phyloP scores from a whole-genome alignment of 2,888 invertebrate species.

The Strigamia transsilvanica region DNA sequence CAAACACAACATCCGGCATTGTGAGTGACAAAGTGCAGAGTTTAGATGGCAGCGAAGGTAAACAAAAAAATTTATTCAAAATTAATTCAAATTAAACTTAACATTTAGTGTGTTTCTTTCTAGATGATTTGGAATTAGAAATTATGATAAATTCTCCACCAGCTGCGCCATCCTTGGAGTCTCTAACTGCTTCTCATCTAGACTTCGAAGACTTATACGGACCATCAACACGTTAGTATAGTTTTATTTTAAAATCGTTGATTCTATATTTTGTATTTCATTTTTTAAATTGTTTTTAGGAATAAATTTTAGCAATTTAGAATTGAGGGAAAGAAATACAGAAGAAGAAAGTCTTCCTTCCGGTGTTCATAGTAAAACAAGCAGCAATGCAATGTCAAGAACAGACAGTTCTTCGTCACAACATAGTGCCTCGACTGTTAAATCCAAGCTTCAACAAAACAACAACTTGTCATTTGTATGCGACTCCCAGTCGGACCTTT shows the following conservation, averaged over 20 bases:
- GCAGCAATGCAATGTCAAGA: slow-evolving; percentile 57
- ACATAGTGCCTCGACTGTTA: slow-evolving; percentile 59
- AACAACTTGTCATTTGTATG: neutral
- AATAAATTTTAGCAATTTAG: slow-evolving; percentile 5
- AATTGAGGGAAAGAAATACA: neutral
- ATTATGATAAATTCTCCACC: slow-evolving; percentile 84
- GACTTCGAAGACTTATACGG: slow-evolving; percentile 9
- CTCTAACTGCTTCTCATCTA: slow-evolving; percentile 50
- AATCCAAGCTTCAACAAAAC: slow-evolving; percentile 52
- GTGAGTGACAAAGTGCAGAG: slow-evolving; percentile 95
- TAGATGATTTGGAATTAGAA: slow-evolving; percentile 68
- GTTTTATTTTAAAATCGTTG: neutral
- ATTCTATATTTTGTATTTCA: neutral
- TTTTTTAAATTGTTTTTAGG: slow-evolving; percentile 10
- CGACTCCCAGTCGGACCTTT: neutral
- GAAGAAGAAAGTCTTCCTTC: neutral
- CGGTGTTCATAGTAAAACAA: slow-evolving; percentile 45
- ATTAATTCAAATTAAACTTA: neutral
- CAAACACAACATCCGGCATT: slow-evolving; percentile 96
- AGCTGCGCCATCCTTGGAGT: slow-evolving; percentile 75
- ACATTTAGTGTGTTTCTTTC: neutral
- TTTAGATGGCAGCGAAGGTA: slow-evolving; percentile 81
- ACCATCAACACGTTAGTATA: neutral
- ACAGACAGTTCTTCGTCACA: slow-evolving; percentile 60
- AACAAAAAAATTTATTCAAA: slow-evolving; percentile 51